A percentile compares a stretch with the other conserved stretches of the same genome.
These are phyloP conservation scores for Salvelinus fontinalis DNA, from an alignment of 2,113 vertebrate species.

Conservation along the genomic window DNA sequence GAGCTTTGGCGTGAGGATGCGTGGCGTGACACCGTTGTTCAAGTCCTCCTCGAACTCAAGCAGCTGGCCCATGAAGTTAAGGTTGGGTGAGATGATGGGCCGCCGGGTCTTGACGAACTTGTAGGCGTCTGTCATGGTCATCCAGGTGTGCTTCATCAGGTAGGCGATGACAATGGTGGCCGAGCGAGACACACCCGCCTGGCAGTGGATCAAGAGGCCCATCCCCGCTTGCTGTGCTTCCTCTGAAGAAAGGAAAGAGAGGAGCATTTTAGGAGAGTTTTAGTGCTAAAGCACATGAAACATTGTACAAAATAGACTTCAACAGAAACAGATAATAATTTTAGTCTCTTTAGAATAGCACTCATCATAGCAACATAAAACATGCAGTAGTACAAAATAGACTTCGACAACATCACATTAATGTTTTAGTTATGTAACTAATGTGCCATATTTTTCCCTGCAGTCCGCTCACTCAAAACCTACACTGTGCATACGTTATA, in stretches of 20 bases:
- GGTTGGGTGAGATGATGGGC: constrained; percentile 98
- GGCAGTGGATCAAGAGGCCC: constrained; percentile 96
- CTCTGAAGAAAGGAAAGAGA: constrained; percentile 74
- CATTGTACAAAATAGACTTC: too few species aligned
- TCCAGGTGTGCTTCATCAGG: constrained; percentile 99
- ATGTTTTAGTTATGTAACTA: too few species aligned
- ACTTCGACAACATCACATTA: too few species aligned
- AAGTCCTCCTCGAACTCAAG: constrained; percentile 98
- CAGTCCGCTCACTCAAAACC: background rate
- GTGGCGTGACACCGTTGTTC: constrained; percentile 92
- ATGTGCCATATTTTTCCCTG: too few species aligned
- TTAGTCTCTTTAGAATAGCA: too few species aligned
- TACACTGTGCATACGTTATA: background rate
- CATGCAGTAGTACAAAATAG: too few species aligned
- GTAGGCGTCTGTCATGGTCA: constrained; percentile 99
- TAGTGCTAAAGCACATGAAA: too few species aligned
- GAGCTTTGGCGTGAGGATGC: constrained; percentile 96
- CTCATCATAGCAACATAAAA: too few species aligned
- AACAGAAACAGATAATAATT: too few species aligned
- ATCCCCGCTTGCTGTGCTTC: constrained; percentile 95
- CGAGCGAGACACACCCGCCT: constrained; percentile 95
- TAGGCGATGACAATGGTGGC: constrained; percentile 98
- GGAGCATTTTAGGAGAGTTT: background rate
- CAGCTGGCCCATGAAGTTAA: constrained; percentile 99
- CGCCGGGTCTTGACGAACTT: constrained; percentile 97